Percentiles rank a stretch among this genome's conserved stretches.
Evolutionary conservation across 2,113 vertebrate species (phyloP).

Genomic region (Odontesthes bonariensis): DNA sequence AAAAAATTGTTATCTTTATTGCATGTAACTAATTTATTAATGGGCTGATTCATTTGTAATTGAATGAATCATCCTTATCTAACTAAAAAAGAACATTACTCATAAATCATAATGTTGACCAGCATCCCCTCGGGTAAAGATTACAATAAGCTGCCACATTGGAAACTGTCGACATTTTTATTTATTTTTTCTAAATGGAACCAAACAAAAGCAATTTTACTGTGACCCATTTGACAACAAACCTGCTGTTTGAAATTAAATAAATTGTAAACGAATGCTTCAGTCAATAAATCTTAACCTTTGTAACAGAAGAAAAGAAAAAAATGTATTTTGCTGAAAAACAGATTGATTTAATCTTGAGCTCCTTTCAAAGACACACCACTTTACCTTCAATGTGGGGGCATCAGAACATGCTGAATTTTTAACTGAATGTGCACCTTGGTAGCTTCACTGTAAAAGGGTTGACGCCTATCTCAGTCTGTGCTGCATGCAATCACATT

Average conservation of each 20-base stretch:
- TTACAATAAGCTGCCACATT: slow-evolving; percentile 53
- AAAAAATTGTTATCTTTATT: slow-evolving; percentile 38
- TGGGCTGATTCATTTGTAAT: slow-evolving; percentile 54
- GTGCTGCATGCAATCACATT: not conserved
- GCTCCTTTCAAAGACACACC: not conserved
- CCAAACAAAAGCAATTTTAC: slow-evolving; percentile 25
- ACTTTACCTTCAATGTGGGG: not conserved
- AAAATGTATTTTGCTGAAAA: not conserved
- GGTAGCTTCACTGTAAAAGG: not conserved
- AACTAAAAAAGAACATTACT: slow-evolving; percentile 48
- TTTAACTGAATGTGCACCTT: not conserved
- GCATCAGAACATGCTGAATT: not conserved
- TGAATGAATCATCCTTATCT: slow-evolving; percentile 59
- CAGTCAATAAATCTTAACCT: not conserved
- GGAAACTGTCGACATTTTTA: slow-evolving; percentile 10
- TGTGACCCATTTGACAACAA: slow-evolving; percentile 31
- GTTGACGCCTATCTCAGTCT: not conserved
- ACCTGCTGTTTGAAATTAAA: slow-evolving; percentile 14
- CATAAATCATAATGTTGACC: slow-evolving; percentile 62
- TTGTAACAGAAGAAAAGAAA: not conserved
- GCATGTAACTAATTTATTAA: slow-evolving; percentile 77
- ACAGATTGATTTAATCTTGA: not conserved
- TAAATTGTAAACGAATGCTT: not conserved
- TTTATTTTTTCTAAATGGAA: slow-evolving; percentile 25
- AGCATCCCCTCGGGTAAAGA: slow-evolving; percentile 60